Evolutionary conservation across 2,888 invertebrate species (phyloP), one percentile per base, ranked within the genome.

Genomic region (Epinotia demarniana): DNA sequence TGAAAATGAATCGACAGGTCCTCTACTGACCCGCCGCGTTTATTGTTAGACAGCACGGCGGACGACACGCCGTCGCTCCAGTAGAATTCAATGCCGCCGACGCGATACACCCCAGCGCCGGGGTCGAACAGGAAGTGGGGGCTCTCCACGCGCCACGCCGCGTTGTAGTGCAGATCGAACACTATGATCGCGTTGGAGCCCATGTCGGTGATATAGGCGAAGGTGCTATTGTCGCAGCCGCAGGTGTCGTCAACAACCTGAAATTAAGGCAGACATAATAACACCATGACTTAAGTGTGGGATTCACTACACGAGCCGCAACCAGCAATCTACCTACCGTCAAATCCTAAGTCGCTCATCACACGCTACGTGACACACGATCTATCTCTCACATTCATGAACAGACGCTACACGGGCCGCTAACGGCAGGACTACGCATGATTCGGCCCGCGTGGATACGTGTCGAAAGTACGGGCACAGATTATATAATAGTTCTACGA

Each of bases 61-160:
- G 97, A 96, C 77, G 97, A 97, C 0, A 97, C 92, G 0, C 97
- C 97, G 85, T 97, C 97, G 11, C 96, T 96, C 97, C 97, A 97
- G 85, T 96, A 97, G 60, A 49, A 49, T 16, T 49, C 16, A 4
- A 49, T 12, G 16, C 49, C 49, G 16, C 49, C 49, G 16, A 49
- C 49, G 16, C 49, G 49, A 13, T 49, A 49, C 49, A 49, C 49
- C 1, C 49, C 49, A 13, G 49, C 49, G 16, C 16, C 16, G 49
- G 49, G 49, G 49, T 49, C 49, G 49, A 49, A 49, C 16, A 49
- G 16, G 49, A 49, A 49, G 16, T 49, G 49, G 13, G 16, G 49
- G 49, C 49, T 49, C 16, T 49, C 49, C 49, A 49, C 49, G 1
- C 49, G 49, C 49, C 49, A 49, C 49, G 49, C 49, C 49, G 13